These are phyloP conservation scores for Theristicus caerulescens DNA, from an alignment of 2,113 vertebrate genomes.

Conservation along the genomic window DNA sequence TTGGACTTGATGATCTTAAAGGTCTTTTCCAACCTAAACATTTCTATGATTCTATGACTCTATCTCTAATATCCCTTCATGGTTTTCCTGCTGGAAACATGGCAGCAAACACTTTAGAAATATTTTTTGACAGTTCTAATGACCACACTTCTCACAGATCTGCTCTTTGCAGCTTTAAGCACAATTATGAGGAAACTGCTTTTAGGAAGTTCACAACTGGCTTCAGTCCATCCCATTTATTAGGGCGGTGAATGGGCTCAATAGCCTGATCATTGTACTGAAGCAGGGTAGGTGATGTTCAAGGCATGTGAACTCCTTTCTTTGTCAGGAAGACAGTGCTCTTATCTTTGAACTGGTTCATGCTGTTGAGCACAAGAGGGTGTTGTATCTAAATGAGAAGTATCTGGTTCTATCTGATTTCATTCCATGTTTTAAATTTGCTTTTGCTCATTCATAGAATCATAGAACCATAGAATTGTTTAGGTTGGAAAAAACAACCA, in stretches of 20 bases:
- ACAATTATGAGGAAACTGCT: background rate
- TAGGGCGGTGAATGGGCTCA: background rate
- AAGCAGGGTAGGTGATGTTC: background rate
- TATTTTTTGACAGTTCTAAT: background rate
- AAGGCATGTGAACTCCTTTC: background rate
- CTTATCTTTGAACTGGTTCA: background rate
- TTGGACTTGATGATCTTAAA: too few species aligned
- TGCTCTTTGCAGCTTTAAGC: background rate
- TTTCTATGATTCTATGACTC: too few species aligned
- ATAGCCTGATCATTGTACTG: background rate
- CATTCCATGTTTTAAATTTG: background rate
- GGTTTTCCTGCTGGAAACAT: background rate
- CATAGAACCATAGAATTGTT: too few species aligned
- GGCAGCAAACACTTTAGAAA: background rate
- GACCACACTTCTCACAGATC: background rate
- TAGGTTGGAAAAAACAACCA: too few species aligned
- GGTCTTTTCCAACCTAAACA: too few species aligned
- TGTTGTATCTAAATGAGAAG: background rate
- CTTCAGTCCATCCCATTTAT: background rate
- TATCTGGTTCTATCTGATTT: background rate
- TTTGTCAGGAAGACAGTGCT: background rate
- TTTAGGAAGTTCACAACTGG: background rate
- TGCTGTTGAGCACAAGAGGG: background rate
- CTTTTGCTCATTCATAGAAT: background rate
- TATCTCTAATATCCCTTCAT: background rate